Conservation (phyloP, 2,888 invertebrate genomes). For the Imbricaverruca yamaguchii region DNA sequence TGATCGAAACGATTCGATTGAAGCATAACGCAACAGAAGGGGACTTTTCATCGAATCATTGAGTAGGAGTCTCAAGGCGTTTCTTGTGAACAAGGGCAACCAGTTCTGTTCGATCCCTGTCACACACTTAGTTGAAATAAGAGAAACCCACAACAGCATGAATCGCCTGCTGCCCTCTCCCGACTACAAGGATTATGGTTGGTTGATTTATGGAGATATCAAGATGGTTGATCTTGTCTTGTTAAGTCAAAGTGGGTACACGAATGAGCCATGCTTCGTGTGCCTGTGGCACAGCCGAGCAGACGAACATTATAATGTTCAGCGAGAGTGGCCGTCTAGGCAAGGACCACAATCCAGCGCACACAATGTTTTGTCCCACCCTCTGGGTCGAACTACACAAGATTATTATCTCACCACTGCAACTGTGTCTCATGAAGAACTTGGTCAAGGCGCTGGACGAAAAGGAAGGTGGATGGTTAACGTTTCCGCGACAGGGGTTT, state of each 20-base stretch:
- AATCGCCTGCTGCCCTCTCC: too few relatives aligned
- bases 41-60: not conserved
- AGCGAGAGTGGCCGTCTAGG: not conserved
- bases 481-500: too few relatives aligned
- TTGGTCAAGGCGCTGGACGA: too few relatives aligned
- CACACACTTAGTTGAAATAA: too few relatives aligned
- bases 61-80: not conserved
- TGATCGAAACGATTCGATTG: constrained; percentile 23
- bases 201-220: not conserved
- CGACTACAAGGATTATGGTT: too few relatives aligned
- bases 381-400: too few relatives aligned
- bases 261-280: constrained; percentile 26
- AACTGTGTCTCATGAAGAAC: too few relatives aligned
- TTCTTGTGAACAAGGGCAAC: constrained; percentile 24
- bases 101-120: constrained; percentile 22
- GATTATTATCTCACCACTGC: too few relatives aligned
- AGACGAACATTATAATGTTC: constrained; percentile 23
- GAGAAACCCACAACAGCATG: too few relatives aligned
- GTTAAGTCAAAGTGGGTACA: constrained; percentile 25
- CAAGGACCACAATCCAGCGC: too few relatives aligned
- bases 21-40: constrained; percentile 24
- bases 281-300: constrained; percentile 25
- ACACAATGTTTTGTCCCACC: too few relatives aligned
- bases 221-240: constrained; percentile 23
- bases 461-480: too few relatives aligned